Conservation (phyloP, 2,797 vertebrate species). For the Taenioides sp. region DNA sequence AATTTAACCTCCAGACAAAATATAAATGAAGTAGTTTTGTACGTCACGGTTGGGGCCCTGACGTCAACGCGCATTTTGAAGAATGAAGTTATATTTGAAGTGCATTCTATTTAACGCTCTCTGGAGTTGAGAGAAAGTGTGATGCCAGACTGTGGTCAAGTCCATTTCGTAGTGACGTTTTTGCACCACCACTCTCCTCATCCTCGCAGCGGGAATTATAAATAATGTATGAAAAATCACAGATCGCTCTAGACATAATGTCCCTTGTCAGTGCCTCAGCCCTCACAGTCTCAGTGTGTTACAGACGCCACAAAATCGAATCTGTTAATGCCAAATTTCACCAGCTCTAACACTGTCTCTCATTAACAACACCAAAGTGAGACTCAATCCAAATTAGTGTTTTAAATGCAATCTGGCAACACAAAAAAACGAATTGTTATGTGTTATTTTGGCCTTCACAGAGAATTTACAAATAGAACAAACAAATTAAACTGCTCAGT, state of each 20-base stretch:
- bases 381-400: constrained; percentile 1
- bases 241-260: constrained; percentile 20
- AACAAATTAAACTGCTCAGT: constrained; percentile 1
- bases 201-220: constrained; percentile 31
- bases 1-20: background rate
- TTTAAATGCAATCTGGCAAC: constrained; percentile 9
- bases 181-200: constrained; percentile 7
- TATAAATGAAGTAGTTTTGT: too few relatives aligned
- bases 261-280: constrained; percentile 15
- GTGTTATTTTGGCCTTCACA: background rate
- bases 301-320: constrained; percentile 5
- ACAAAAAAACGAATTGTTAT: background rate
- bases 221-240: constrained; percentile 42
- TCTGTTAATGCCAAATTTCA: background rate
- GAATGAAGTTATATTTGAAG: background rate
- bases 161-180: constrained; percentile 30
- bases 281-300: constrained; percentile 19
- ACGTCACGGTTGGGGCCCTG: background rate
- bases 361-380: constrained; percentile 3
- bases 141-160: constrained; percentile 13
- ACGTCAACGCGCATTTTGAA: background rate
- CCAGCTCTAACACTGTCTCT: constrained; percentile 1
- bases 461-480: constrained; percentile 2
- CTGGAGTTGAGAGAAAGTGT: background rate
- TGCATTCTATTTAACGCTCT: constrained; percentile 18